These are phyloP conservation scores for Cyaniris semiargus DNA, from an alignment of 2,888 invertebrate genomes.

Conservation along the genomic window DNA sequence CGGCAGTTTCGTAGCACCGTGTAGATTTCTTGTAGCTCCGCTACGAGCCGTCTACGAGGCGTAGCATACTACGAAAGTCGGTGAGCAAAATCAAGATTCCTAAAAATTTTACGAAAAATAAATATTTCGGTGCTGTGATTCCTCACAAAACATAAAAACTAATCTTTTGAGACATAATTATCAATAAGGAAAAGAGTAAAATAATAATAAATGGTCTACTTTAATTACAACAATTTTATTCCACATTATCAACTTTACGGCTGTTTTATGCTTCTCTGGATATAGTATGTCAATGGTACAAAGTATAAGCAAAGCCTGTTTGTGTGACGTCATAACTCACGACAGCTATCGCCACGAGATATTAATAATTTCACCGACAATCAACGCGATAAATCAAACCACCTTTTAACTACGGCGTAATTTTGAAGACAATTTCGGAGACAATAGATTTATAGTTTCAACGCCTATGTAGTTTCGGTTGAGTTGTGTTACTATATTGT, in stretches of 20 bases:
- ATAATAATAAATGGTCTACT: too few species aligned
- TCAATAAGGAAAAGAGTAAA: too few species aligned
- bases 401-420: neutral
- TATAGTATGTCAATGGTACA: neutral
- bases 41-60: too few species aligned
- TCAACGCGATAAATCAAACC: slow-evolving; percentile 19
- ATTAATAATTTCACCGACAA: slow-evolving; percentile 16
- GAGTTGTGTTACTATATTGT: too few species aligned
- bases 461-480: neutral
- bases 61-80: too few species aligned
- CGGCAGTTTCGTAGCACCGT: too few species aligned
- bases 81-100: too few species aligned
- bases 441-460: neutral
- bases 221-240: neutral
- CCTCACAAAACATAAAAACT: too few species aligned
- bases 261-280: neutral
- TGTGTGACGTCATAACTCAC: slow-evolving; percentile 18
- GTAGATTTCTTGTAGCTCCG: too few species aligned
- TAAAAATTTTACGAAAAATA: too few species aligned
- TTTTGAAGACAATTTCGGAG: neutral
- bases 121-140: too few species aligned
- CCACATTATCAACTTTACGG: neutral
- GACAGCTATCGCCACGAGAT: neutral
- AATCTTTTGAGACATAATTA: too few species aligned
- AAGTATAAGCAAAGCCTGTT: slow-evolving; percentile 1